Evolutionary conservation across 2,888 invertebrate species (phyloP).

Genomic region (Merodon equestris): DNA sequence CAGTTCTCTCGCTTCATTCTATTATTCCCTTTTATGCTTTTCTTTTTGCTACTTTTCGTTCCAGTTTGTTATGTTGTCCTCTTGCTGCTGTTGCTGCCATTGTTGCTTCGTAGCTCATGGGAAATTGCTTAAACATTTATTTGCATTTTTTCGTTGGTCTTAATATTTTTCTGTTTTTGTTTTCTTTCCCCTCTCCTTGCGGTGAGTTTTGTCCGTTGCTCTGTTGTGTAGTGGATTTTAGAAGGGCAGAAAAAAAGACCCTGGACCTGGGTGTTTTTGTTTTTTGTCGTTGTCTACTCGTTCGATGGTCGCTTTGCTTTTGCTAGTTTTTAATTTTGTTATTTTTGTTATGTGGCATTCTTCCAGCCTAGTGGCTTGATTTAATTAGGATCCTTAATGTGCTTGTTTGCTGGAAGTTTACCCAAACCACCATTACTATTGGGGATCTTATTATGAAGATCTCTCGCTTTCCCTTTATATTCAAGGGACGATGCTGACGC

Average conservation of each 20-base stretch:
- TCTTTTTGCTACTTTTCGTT: slow-evolving; percentile 7
- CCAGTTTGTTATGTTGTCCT: slow-evolving; percentile 30
- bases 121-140: slow-evolving; percentile 68
- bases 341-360: slow-evolving; percentile 59
- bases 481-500: too few species aligned
- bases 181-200: slow-evolving; percentile 7
- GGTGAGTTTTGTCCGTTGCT: slow-evolving; percentile 12
- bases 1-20: slow-evolving; percentile 23
- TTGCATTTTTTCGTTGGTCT: slow-evolving; percentile 59
- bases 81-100: slow-evolving; percentile 18
- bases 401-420: slow-evolving; percentile 66
- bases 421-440: slow-evolving; percentile 40
- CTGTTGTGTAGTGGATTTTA: slow-evolving; percentile 31
- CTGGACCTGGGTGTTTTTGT: too few species aligned
- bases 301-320: slow-evolving; percentile 17
- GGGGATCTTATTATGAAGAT: slow-evolving; percentile 55
- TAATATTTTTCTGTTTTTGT: slow-evolving; percentile 37
- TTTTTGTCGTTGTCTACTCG: slow-evolving; percentile 9
- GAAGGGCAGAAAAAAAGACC: too few species aligned
- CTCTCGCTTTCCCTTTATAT: not conserved
- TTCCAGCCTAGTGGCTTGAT: slow-evolving; percentile 68
- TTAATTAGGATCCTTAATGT: slow-evolving; percentile 64
- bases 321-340: slow-evolving; percentile 65
- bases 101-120: slow-evolving; percentile 67
- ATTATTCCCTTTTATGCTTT: not conserved